Base-by-base conservation (phyloP, 2,888 invertebrate species). In the Teleogryllus oceanicus region DNA sequence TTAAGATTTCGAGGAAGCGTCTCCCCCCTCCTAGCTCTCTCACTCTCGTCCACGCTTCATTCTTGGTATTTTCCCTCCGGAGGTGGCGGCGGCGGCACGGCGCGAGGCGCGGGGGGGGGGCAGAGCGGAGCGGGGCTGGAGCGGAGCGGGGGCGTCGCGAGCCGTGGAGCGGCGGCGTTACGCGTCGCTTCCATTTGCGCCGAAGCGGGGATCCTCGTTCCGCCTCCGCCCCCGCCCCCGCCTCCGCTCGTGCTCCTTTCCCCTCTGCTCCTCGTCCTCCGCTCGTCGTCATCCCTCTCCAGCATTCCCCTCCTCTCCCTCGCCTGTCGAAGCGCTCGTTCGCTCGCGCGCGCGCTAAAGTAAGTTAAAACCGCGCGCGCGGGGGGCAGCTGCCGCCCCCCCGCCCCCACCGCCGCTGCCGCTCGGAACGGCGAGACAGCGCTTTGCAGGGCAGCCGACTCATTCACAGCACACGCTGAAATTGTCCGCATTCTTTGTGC, bases 141-240 rank as follows among this genome's bases (percentile, higher is more conserved):
- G 37, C 37, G 37, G 37, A 37, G 37, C 37, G 37, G 8, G 24
- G 13, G 62, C n/a, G 62, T 62, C 62, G 16, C 62, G 62, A 18
- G 13, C 4, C 62, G 62, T 62, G 13, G 13, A 13, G 62, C 62
- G n/a, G 62, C 62, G n/a, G 62, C 62, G 62, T 18, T n/a, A 62
- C 37, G 62, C 62, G 62, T 18, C 62, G 62, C 62, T 62, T 62
- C 62, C 62, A 62, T 62, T 62, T 62, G n/a, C 62, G 62, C 62
- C n/a, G 37, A 37, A 37, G 37, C 37, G 62, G 62, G 62, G n/a
- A 13, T 62, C n/a, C 62, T 11, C 16, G 62, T n/a, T 62, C 62
- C n/a, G 13, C 62, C 16, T 4, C 62, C 24, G 8, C 62, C 62
- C n/a, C 62, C 10, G 2, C 13, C 62, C n/a, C 62, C 10, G 2